Conservation (phyloP, 1,140 invertebrate genomes). For the Adoxophyes honmai region DNA sequence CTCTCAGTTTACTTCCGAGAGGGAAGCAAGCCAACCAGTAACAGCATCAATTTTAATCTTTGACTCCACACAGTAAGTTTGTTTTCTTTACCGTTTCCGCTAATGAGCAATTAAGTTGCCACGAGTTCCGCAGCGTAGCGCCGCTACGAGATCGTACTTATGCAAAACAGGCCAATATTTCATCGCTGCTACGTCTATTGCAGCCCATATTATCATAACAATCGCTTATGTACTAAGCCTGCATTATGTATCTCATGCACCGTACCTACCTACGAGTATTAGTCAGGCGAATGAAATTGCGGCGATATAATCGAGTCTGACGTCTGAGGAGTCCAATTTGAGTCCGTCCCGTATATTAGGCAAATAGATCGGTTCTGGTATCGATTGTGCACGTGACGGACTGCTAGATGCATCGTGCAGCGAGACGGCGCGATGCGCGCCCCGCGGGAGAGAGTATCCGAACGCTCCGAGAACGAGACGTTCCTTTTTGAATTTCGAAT, state of each 20-base stretch:
- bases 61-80: constrained; percentile 27
- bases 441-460: constrained; percentile 3
- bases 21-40: no score
- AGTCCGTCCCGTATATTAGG: constrained; percentile 10
- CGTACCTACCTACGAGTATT: no score
- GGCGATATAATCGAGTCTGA: no score
- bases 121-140: constrained; percentile 57
- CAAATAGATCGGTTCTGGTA: constrained; percentile 9
- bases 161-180: constrained; percentile 74
- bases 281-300: no score
- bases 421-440: constrained; percentile 3
- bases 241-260: constrained; percentile 26
- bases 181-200: constrained; percentile 65
- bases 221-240: constrained; percentile 35
- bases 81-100: constrained; percentile 40
- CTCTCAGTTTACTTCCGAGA: background rate
- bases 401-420: constrained; percentile 1
- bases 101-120: constrained; percentile 63
- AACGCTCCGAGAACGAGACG: constrained; percentile 1
- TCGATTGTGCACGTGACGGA: constrained; percentile 11
- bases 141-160: constrained; percentile 57
- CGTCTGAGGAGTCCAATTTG: background rate
- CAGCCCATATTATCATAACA: constrained; percentile 70
- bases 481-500: constrained; percentile 11
- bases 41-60: constrained; percentile 15